A percentile compares a stretch with the other conserved stretches of the same genome.
Evolutionary conservation across 1,140 invertebrate genomes (phyloP).

Genomic region (Tetranychus cinnabarinus): DNA sequence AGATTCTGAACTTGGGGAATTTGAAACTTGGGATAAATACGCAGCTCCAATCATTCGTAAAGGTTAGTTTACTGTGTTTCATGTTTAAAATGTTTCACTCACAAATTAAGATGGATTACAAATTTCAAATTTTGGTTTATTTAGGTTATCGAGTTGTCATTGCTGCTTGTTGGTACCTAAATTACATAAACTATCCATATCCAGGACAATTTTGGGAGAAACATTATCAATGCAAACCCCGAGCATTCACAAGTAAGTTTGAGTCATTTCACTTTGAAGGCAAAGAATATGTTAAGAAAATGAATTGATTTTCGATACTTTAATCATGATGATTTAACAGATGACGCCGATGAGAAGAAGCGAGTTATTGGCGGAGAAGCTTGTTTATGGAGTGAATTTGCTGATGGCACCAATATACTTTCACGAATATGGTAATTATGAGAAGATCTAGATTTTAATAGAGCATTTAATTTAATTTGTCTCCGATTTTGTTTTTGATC

Average conservation of each 20-base stretch:
- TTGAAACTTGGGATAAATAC: neutral
- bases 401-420: constrained; percentile 16
- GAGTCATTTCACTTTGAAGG: neutral
- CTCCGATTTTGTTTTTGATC: neutral
- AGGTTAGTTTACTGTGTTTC: neutral
- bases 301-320: neutral
- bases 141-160: constrained; percentile 12
- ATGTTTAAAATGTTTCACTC: neutral
- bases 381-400: constrained; percentile 21
- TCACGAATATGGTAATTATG: neutral
- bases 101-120: neutral
- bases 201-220: constrained; percentile 22
- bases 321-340: neutral
- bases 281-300: neutral
- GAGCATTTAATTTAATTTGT: neutral
- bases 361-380: constrained; percentile 19
- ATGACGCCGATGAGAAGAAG: constrained; percentile 1
- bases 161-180: constrained; percentile 22
- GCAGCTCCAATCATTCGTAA: neutral
- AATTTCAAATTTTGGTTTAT: neutral
- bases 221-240: constrained; percentile 20
- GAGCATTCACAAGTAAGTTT: neutral
- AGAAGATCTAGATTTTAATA: neutral
- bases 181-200: constrained; percentile 21
- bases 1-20: constrained; percentile 12